Percentiles rank a stretch among this genome's conserved stretches.
Conservation (phyloP, 2,797 vertebrate species). For the Cirrhinus mrigala region DNA sequence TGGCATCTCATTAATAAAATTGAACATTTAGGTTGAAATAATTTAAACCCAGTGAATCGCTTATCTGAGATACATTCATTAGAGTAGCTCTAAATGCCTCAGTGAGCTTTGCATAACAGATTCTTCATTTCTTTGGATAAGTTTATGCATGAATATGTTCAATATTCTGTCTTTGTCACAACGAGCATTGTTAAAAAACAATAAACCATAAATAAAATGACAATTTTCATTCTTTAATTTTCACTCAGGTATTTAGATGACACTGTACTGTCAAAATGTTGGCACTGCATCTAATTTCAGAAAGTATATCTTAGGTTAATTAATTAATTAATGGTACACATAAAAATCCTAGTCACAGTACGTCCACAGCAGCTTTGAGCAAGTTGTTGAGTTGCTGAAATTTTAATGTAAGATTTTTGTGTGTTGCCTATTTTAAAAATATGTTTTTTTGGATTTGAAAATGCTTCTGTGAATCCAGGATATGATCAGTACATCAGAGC, state of each 20-base stretch:
- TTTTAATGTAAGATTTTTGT: background rate
- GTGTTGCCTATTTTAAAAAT: background rate
- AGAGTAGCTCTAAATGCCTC: conserved; percentile 19
- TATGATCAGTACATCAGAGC: conserved; percentile 13
- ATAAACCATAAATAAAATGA: too few species aligned
- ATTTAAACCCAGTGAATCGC: conserved; percentile 21
- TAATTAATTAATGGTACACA: background rate
- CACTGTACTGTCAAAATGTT: background rate
- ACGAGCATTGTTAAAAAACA: background rate
- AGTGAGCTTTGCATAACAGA: background rate
- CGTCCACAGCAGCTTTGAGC: background rate
- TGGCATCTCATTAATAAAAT: conserved; percentile 11
- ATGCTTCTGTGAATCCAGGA: conserved; percentile 2
- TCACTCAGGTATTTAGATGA: background rate
- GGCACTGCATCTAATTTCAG: background rate
- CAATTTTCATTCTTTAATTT: background rate
- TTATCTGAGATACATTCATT: conserved; percentile 24
- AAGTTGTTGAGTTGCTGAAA: background rate
- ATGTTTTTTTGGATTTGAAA: background rate
- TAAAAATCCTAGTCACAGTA: background rate
- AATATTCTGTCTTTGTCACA: conserved; percentile 1
- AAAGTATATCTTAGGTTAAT: background rate
- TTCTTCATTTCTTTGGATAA: background rate
- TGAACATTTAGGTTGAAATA: conserved; percentile 23
- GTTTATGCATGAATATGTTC: conserved; percentile 15